phyloP scores from a whole-genome alignment of 2,888 invertebrate species.

The Leucozona laternaria region DNA sequence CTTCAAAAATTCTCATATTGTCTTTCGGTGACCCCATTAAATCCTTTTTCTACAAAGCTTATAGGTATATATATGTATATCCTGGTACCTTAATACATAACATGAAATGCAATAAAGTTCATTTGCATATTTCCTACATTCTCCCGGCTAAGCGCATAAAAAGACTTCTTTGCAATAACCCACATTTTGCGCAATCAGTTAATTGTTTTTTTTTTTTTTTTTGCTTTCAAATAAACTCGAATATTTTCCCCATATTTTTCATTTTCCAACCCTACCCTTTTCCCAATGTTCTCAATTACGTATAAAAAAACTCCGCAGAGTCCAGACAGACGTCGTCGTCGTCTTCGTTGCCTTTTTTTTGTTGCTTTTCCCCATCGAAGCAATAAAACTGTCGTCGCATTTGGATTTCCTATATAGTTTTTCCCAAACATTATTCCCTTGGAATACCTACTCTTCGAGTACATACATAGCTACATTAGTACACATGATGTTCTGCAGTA shows the following conservation, averaged over 20 bases:
- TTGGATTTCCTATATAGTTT: slow-evolving; percentile 44
- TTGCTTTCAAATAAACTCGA: slow-evolving; percentile 15
- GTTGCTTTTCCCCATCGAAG: slow-evolving; percentile 27
- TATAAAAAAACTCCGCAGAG: slow-evolving; percentile 29
- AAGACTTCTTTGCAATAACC: slow-evolving; percentile 20
- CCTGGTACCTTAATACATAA: neutral
- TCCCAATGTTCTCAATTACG: slow-evolving; percentile 52
- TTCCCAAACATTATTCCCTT: neutral
- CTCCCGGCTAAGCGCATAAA: neutral
- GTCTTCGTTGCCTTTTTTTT: neutral
- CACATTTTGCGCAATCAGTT: slow-evolving; percentile 46
- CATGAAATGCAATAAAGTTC: neutral
- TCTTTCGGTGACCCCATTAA: slow-evolving; percentile 2
- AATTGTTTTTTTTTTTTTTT: slow-evolving; percentile 30
- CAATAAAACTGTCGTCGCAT: slow-evolving; percentile 68
- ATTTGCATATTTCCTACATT: slow-evolving; percentile 21
- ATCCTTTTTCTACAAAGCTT: neutral
- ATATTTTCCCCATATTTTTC: slow-evolving; percentile 16
- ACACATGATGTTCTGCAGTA: neutral
- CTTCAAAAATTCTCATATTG: neutral
- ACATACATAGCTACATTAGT: no score
- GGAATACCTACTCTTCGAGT: neutral
- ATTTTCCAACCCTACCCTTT: slow-evolving; percentile 21
- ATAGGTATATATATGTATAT: neutral
- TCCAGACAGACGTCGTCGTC: slow-evolving; percentile 26